These are phyloP conservation scores for Phocides pigmalion DNA, from an alignment of 1,140 invertebrate genomes.

Conservation along the genomic window DNA sequence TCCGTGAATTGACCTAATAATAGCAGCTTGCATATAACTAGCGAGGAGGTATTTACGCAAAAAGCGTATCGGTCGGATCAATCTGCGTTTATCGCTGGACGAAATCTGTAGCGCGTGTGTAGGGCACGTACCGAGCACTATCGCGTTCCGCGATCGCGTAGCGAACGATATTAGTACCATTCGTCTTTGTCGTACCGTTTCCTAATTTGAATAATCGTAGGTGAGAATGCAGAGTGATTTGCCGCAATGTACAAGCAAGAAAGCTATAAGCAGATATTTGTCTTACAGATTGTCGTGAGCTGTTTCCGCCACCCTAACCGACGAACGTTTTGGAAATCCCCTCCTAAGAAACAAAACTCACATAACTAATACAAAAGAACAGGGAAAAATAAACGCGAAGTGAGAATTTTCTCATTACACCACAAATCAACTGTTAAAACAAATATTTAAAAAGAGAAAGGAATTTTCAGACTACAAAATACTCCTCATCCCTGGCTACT, in stretches of 20 bases:
- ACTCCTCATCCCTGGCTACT: constrained; percentile 76
- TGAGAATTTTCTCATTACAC: constrained; percentile 77
- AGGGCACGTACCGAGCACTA: constrained; percentile 63
- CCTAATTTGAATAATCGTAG: constrained; percentile 82
- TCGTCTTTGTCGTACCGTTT: constrained; percentile 80
- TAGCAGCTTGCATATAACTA: constrained; percentile 56
- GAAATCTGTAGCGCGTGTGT: constrained; percentile 74
- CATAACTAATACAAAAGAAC: constrained; percentile 46
- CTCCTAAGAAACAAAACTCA: constrained; percentile 15
- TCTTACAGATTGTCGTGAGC: constrained; percentile 15
- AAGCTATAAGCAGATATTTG: constrained; percentile 12
- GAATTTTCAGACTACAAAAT: constrained; percentile 78
- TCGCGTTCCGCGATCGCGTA: constrained; percentile 65
- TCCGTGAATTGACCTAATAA: constrained; percentile 34
- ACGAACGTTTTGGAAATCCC: constrained; percentile 14
- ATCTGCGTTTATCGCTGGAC: constrained; percentile 69
- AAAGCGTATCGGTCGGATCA: constrained; percentile 76
- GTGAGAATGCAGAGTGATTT: constrained; percentile 75
- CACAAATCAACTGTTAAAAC: constrained; percentile 81
- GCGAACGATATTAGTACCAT: constrained; percentile 78
- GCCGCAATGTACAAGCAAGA: constrained; percentile 35
- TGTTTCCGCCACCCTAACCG: neutral
- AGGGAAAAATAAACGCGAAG: constrained; percentile 60
- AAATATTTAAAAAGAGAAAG: constrained; percentile 81
- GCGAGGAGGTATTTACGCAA: constrained; percentile 75